Conservation (phyloP, 2,888 invertebrate genomes). For the Aleiodes leptofemur region DNA sequence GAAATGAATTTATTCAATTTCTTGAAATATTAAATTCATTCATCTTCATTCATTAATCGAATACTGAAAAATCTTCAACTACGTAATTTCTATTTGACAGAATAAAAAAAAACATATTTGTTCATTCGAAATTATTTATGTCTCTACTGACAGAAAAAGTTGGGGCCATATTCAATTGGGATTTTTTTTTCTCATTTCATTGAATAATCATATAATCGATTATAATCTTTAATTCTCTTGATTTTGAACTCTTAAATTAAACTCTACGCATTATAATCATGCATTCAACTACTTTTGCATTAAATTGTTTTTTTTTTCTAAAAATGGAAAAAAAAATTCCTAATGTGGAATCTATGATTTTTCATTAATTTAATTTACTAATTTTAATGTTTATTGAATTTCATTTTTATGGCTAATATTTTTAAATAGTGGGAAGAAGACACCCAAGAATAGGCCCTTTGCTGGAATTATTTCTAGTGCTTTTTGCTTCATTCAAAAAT, state of each 20-base stretch:
- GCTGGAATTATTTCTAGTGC: slow-evolving; percentile 40
- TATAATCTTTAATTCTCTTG: slow-evolving; percentile 52
- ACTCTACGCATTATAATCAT: slow-evolving; percentile 51
- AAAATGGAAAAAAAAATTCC: slow-evolving; percentile 14
- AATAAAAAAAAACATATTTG: neutral
- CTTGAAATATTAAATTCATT: too few relatives aligned
- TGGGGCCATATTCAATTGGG: slow-evolving; percentile 60
- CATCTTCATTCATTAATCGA: neutral
- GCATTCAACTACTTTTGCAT: slow-evolving; percentile 45
- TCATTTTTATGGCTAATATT: slow-evolving; percentile 10
- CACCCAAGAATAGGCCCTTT: slow-evolving; percentile 49
- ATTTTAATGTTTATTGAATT: slow-evolving; percentile 7
- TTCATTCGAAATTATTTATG: slow-evolving; percentile 32
- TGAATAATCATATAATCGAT: slow-evolving; percentile 48
- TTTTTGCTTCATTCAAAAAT: slow-evolving; percentile 30
- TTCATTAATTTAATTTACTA: slow-evolving; percentile 14
- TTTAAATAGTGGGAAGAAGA: slow-evolving; percentile 11
- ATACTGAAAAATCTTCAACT: neutral
- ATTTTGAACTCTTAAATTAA: slow-evolving; percentile 50
- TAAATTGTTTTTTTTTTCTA: slow-evolving; percentile 7
- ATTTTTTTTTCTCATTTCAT: slow-evolving; percentile 44
- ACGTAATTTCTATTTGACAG: slow-evolving; percentile 16
- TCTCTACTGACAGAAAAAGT: slow-evolving; percentile 11
- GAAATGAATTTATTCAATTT: neutral
- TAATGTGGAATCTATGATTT: slow-evolving; percentile 23